Evolutionary conservation across 2,113 vertebrate species (phyloP), one percentile per base, ranked within the genome.

Genomic region (Struthidea cinerea): DNA sequence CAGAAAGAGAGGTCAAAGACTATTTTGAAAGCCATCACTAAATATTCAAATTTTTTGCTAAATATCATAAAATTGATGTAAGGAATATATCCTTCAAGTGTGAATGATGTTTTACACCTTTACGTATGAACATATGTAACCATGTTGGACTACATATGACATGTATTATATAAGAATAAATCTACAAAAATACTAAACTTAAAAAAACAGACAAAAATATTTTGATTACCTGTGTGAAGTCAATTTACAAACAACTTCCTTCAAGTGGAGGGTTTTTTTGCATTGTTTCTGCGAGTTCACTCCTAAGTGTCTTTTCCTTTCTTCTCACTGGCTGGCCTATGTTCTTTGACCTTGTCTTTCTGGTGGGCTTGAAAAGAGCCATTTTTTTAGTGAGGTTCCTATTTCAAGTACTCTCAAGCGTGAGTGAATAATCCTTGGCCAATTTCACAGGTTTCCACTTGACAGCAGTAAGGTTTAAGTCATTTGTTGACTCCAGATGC

Each of bases 61-160:
- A 47, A 44, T 63, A 37, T 32, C 4, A 3, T 77, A 77, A 41
- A 12, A 23, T 6, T 44, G 7, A 56, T 10, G 1, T 35, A 59
- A 68, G 3, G 7, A 76, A 30, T 20, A 60, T 13, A 65, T 37
- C 37, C 28, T 60, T 85, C n/a, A 89, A 89, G 50, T 47, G 65
- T 1, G 1, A 63, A 42, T 50, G 10, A 64, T 0, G 0, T 41
- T 57, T 77, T 39, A 46, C 7, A 60, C 33, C 33, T 69, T 32
- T 24, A 42, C 0, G 0, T 50, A 60, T 9, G n/a, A 69, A 64
- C 7, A n/a, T 13, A n/a, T 3, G 6, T 15, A 76, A 80, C 7
- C 7, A 16, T 3, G 6, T 27, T 47, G 52, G 16, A 59, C 13
- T 53, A 23, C 1, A 10, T 14, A 28, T 22, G 8, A 32, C 7